These are phyloP conservation scores for Sphaerodactylus townsendi DNA, from an alignment of 2,113 vertebrate species.

Conservation along the genomic window DNA sequence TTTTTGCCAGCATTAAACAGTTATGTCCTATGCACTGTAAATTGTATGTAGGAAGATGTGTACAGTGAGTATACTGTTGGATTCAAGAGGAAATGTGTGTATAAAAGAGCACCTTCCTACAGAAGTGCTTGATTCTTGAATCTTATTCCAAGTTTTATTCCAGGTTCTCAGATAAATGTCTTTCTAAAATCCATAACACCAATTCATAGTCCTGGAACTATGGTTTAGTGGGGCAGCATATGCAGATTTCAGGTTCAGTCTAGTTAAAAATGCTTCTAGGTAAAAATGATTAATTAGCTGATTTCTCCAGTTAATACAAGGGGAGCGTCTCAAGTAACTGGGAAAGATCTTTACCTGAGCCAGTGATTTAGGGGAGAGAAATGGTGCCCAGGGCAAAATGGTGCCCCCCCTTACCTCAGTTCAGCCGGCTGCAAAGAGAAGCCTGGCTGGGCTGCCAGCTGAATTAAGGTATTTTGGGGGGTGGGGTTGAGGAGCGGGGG, in stretches of 20 bases:
- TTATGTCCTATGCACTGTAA: slow-evolving; percentile 40
- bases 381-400: too few relatives aligned
- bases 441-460: too few relatives aligned
- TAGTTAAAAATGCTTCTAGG: neutral
- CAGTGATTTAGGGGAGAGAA: too few relatives aligned
- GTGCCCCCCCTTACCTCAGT: too few relatives aligned
- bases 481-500: too few relatives aligned
- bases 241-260: neutral
- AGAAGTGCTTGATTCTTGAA: neutral
- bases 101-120: neutral
- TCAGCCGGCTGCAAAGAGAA: too few relatives aligned
- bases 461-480: too few relatives aligned
- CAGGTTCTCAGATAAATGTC: neutral
- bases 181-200: neutral
- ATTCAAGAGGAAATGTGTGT: neutral
- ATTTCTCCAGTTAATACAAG: neutral
- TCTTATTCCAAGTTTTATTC: slow-evolving; percentile 1
- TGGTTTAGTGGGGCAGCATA: neutral
- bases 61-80: neutral
- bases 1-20: slow-evolving; percentile 34
- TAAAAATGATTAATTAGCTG: neutral
- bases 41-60: neutral
- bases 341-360: neutral
- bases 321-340: neutral
- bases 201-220: neutral